Evolutionary conservation across 2,888 invertebrate genomes (phyloP), one percentile per base, ranked within the genome.

Genomic region (Plutella xylostella): DNA sequence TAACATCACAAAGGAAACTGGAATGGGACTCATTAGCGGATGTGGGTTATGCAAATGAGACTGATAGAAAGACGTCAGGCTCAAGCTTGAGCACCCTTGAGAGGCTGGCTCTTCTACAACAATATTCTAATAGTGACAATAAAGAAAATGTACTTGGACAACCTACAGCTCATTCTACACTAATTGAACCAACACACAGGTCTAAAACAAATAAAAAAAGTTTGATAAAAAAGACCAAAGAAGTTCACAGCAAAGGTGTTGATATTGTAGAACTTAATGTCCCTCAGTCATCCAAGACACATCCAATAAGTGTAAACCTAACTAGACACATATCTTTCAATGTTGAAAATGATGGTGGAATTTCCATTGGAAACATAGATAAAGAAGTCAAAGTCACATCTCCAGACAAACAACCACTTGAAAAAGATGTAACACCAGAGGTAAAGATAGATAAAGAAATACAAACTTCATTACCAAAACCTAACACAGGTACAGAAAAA

Each of bases 11-110:
- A 58, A 87, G 90, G 43, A 91, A 90, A 51, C 73, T 94, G 2
- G 94, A 94, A 76, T 94, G 94, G 94, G 94, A 94, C 65, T 93
- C 92, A 30, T 88, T 93, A 19, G 94, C 92, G 0, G 94, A 94
- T 75, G 92, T 94, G 37, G 94, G 94, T 0, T 94, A 94, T 68
- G 86, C 73, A 22, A 87, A 89, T 55, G 84, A 86, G 51, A 82
- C 80, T 59, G 85, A 85, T 14, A 74, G 80, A 20, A 86, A 86
- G 51, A 74, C 73, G 19, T 76, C 80, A 7, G 74, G 68, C 4
- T 79, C 80, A 11, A 72, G 74, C 48, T 64, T 89, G 14, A 88
- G 89, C 55, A 89, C 89, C 2, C 70, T 89, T 52, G 89, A 90
- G 64, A 80, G 88, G 53, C 80, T 89, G 53, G 89, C 88, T 17